Evolutionary conservation across 2,797 vertebrate species (phyloP).

Genomic region (Tapirus indicus): DNA sequence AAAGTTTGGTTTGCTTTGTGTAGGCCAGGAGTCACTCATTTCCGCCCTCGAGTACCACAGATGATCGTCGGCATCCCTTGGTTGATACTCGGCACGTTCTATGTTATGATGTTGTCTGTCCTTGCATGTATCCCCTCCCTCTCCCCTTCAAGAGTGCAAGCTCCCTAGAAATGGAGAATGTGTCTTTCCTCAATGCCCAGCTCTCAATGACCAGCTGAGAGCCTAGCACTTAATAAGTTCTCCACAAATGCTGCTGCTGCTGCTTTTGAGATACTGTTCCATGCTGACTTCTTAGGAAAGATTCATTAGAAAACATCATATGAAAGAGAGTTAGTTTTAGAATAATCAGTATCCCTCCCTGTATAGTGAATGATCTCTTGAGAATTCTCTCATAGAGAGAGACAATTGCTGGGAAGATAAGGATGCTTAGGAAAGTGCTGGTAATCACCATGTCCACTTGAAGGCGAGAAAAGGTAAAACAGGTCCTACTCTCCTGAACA

Average conservation of each 20-base stretch:
- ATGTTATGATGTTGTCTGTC: not conserved
- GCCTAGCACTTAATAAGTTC: not conserved
- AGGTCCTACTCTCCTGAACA: not conserved
- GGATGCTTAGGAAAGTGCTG: not conserved
- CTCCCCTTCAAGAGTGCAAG: not conserved
- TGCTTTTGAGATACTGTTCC: not conserved
- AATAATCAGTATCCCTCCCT: not conserved
- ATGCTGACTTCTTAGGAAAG: not conserved
- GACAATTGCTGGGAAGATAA: not conserved
- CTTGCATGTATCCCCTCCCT: not conserved
- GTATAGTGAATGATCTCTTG: not conserved
- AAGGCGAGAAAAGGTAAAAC: not conserved
- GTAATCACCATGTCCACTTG: not conserved
- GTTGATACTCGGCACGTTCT: not conserved
- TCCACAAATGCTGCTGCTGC: not conserved
- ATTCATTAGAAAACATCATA: not conserved
- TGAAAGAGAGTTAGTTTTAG: not conserved
- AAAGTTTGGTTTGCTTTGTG: not conserved
- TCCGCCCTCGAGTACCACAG: not conserved
- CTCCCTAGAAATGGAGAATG: not conserved
- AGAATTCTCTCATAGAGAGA: slow-evolving; percentile 35
- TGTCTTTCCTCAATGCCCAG: not conserved
- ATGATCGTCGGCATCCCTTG: not conserved
- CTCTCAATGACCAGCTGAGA: not conserved
- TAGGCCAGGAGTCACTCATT: not conserved